Evolutionary conservation across 2,113 vertebrate genomes (phyloP), one percentile per base, ranked within the genome.

Genomic region (Xiphorhynchus elegans): DNA sequence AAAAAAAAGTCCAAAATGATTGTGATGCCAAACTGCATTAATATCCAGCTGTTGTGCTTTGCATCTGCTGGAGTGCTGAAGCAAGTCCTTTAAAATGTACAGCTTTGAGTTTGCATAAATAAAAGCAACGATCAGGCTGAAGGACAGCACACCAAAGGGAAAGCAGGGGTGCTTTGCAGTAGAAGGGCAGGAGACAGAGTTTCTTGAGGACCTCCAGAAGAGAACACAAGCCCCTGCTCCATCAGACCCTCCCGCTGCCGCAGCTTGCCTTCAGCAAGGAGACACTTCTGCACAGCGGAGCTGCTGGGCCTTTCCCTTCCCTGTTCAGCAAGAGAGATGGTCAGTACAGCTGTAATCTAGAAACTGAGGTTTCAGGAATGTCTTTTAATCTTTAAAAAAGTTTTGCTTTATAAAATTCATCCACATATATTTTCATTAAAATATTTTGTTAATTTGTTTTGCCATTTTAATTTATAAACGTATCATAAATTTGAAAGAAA

Each of bases 21-120:
- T 68, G 69, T 46, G 67, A 42, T 79, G 93, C 91, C 89, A 97
- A 85, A 66, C 55, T 84, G 40, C 84, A 42, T 87, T 89, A 69
- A 79, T n/a, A 87, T 85, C 93, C 91, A 96, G 96, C 87, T 96
- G 84, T 81, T 95, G 84, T 46, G 77, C 60, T 93, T 66, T 79
- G 70, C 62, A 37, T 89, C 58, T 94, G 73, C 83, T 59, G 50
- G 24, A 78, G 63, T n/a, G 44, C 81, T 49, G 74, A 50, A 76
- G 46, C 16, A 14, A 14, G 17, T 25, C 39, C 73, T 72, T 68
- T 77, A 70, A 89, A 84, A 94, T 13, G 39, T 2, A 24, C 0
- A 0, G 37, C 60, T 87, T 58, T 8, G 52, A 31, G 14, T 78
- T 19, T 60, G 77, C 66, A 12, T n/a, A 59, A 68, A 47, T 25